Conservation (phyloP, 2,797 vertebrate genomes). For the Melanotaenia trifasciata region DNA sequence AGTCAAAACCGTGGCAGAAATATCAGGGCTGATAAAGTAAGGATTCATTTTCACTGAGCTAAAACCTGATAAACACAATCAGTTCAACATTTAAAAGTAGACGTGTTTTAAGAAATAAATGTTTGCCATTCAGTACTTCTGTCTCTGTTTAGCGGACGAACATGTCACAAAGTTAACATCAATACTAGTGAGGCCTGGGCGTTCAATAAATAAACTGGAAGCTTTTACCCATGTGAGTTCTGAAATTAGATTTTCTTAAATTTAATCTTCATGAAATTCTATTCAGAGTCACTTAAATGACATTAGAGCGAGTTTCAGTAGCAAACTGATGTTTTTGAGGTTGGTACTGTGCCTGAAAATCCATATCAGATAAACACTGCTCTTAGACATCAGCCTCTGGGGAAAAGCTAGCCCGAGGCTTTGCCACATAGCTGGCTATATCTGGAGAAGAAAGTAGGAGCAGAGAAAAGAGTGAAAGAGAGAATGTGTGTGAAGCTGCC, state of each 20-base stretch:
- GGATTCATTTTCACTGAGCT: neutral
- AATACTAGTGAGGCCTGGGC: neutral
- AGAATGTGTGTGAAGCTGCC: conserved; percentile 67
- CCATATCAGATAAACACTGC: conserved; percentile 27
- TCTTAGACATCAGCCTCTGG: conserved; percentile 42
- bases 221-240: neutral
- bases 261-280: conserved; percentile 9
- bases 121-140: neutral
- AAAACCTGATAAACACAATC: neutral
- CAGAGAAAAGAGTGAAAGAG: conserved; percentile 4
- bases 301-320: conserved; percentile 9
- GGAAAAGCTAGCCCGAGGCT: conserved; percentile 37
- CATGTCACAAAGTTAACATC: neutral
- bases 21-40: conserved; percentile 3
- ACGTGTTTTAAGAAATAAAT: neutral
- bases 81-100: neutral
- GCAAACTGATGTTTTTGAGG: neutral
- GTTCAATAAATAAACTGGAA: neutral
- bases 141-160: neutral
- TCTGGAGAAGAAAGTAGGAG: conserved; percentile 57
- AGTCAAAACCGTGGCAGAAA: neutral
- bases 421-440: conserved; percentile 69
- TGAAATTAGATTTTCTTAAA: conserved; percentile 8
- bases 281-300: neutral
- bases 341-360: conserved; percentile 19